Base-by-base conservation (phyloP, 1,140 invertebrate genomes). In the Scaptomyza montana region DNA sequence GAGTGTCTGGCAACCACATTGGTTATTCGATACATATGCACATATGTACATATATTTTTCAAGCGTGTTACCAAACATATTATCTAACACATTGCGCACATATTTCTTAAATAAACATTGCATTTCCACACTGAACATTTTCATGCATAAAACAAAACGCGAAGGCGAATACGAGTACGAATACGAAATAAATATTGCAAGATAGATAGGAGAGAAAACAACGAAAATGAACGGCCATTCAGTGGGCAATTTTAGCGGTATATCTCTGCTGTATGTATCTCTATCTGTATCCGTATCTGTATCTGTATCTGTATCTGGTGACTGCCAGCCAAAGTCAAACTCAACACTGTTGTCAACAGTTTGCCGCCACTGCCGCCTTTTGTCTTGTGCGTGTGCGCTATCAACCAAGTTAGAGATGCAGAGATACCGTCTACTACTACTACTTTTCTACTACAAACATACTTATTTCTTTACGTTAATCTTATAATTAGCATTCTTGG, bases 401-500 rank as follows among this genome's bases (percentile, higher is more conserved):
- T 85, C 81, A 78, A 69, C 57, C 66, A 62, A 41, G 55, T 28
- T 65, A 61, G 75, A 54, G 70, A 82, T 78, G 74, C 64, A 69
- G 60, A 78, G 41, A 77, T 77, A 77, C n/a, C 45, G 10, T 36
- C 33, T 36, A 8, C 1, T 9, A 9, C 1, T 9, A 9, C 36
- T 13, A 36, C 45, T 41, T 9, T n/a, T 12, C 46, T 60, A 5
- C 65, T 62, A 63, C 77, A n/a, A n/a, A n/a, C n/a, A n/a, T 68
- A 80, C 76, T 69, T 77, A 16, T 16, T 16, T 71, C 56, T 79
- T 7, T 36, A 2, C 8, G 33, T 72, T 86, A 89, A 87, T 87
- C 82, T 87, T 89, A 87, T 89, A 87, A 87, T 87, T 87, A 87
- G 82, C 82, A 87, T 87, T 89, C 82, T 86, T 87, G 82, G 76